Base-by-base conservation (phyloP, 1,140 invertebrate species). In the Popillia japonica region DNA sequence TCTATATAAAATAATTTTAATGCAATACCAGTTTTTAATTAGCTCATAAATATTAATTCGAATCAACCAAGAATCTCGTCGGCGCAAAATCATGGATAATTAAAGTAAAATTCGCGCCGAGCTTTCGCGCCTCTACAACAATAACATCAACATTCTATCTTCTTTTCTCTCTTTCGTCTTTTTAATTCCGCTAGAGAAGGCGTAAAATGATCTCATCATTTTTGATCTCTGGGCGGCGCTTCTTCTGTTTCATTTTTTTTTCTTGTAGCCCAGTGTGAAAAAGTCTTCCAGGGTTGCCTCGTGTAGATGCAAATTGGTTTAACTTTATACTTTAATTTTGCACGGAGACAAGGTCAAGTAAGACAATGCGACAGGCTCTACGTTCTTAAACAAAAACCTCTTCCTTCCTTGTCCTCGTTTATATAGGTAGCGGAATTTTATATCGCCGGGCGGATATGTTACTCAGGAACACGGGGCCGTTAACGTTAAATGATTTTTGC, bases 271-370 rank as follows among this genome's bases (percentile, higher is more conserved):
- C 61, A 22, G 9, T 23, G 22, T 68, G 11, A 68, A 55, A 14
- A 17, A 23, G 61, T 0, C 22, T 10, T 17, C 61, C 61, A 11
- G 22, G 17, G 27, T 1, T 10, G 8, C 61, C 61, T 22, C 61
- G 11, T 22, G 61, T 8, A 20, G 17, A 34, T 68, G 61, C 22
- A 68, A 68, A 68, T 68, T 68, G 17, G 61, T 68, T 68, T 68
- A 68, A 68, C 61, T 68, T 68, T 68, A 68, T 34, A 68, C 61
- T 68, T 68, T 68, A 68, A 68, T 68, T 68, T 68, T 68, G 61
- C 61, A 22, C 27, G 9, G 22, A 68, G 61, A 20, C 61, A 20
- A 68, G 61, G 61, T 55, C 48, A 44, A n/a, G 61, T 8, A 68
- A 20, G 20, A 7, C 27, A 23, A 34, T 8, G 61, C 22, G 61